Evolutionary conservation across 2,113 vertebrate species (phyloP).

Genomic region (Bos indicus): DNA sequence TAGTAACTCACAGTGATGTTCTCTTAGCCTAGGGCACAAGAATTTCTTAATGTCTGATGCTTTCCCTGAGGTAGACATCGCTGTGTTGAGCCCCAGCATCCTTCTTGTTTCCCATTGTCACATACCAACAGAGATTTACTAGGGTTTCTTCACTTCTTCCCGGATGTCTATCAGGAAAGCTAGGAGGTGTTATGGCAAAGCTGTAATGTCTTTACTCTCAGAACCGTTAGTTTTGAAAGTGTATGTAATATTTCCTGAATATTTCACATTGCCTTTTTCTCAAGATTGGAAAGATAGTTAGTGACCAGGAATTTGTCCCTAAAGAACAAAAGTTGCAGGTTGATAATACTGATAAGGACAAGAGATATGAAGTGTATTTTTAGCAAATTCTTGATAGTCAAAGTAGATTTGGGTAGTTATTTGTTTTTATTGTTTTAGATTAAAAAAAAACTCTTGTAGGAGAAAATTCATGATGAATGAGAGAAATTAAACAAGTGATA

Average conservation of each 20-base stretch:
- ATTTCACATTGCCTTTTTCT: slow-evolving; percentile 55
- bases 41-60: neutral
- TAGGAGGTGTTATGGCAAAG: slow-evolving; percentile 20
- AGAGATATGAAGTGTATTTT: neutral
- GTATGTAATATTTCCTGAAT: slow-evolving; percentile 67
- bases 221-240: slow-evolving; percentile 71
- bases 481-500: neutral
- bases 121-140: neutral
- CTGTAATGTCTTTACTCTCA: slow-evolving; percentile 20
- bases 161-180: slow-evolving; percentile 49
- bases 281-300: slow-evolving; percentile 43
- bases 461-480: neutral
- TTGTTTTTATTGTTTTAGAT: neutral
- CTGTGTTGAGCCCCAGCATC: neutral
- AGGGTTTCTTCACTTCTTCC: slow-evolving; percentile 45
- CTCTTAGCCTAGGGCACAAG: neutral
- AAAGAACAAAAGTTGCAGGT: slow-evolving; percentile 14
- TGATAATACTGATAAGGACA: neutral
- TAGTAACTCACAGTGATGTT: neutral
- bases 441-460: neutral
- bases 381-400: neutral
- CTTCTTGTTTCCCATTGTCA: neutral
- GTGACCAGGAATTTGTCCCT: slow-evolving; percentile 24
- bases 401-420: neutral
- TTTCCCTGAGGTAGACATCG: neutral